Evolutionary conservation across 2,888 invertebrate genomes (phyloP).

Genomic region (Ischnus inquisitorius): DNA sequence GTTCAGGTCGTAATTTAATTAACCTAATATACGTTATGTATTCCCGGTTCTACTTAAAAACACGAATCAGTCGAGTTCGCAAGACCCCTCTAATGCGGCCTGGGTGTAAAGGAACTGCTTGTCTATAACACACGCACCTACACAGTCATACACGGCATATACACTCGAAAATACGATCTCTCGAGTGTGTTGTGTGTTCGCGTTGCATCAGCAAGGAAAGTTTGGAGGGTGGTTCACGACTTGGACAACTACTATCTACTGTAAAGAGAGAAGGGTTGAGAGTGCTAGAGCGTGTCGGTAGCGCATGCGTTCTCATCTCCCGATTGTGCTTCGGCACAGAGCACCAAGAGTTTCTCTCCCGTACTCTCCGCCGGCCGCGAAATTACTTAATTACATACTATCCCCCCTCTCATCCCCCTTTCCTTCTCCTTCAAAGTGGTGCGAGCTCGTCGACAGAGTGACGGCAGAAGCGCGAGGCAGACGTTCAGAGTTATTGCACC

Average conservation of each 20-base stretch:
- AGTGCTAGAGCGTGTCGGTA: constrained; percentile 14
- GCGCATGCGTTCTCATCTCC: constrained; percentile 43
- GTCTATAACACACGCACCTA: neutral
- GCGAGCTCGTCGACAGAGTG: constrained; percentile 63
- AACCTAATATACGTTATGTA: neutral
- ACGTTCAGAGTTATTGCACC: constrained; percentile 64
- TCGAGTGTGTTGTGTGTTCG: constrained; percentile 24
- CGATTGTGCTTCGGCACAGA: constrained; percentile 38
- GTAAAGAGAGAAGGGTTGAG: constrained; percentile 20
- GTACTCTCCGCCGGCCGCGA: constrained; percentile 50
- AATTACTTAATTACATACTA: constrained; percentile 67
- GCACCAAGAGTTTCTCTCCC: constrained; percentile 46
- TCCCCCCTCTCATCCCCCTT: constrained; percentile 12
- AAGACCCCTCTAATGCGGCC: constrained; percentile 3
- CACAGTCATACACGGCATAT: constrained; percentile 5
- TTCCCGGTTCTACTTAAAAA: neutral
- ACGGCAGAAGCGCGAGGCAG: constrained; percentile 54
- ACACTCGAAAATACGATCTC: constrained; percentile 26
- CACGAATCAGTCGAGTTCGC: constrained; percentile 13
- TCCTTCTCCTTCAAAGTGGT: constrained; percentile 50
- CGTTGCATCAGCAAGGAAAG: constrained; percentile 36
- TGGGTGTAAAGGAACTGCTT: neutral
- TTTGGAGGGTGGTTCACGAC: constrained; percentile 40
- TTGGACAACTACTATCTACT: constrained; percentile 33
- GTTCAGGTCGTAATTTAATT: neutral